phyloP scores from a whole-genome alignment of 2,888 invertebrate genomes.

The Notodonta ziczac region DNA sequence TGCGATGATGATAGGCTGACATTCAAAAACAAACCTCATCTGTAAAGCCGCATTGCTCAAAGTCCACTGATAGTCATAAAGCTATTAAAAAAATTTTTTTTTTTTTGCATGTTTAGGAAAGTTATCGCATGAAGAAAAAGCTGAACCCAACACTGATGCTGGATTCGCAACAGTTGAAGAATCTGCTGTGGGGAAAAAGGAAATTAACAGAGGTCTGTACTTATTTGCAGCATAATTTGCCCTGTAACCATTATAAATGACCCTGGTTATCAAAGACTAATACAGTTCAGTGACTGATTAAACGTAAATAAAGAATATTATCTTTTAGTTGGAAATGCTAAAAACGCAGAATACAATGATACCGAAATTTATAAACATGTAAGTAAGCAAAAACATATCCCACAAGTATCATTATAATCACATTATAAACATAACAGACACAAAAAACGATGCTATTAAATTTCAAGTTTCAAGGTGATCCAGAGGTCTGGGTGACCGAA shows the following conservation, averaged over 20 bases:
- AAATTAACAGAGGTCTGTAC: slow-evolving; percentile 40
- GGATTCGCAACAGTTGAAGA: slow-evolving; percentile 72
- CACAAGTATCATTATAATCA: not conserved
- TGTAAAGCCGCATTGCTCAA: too few relatives aligned
- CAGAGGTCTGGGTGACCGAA: not conserved
- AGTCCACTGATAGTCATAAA: too few relatives aligned
- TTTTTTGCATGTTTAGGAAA: slow-evolving; percentile 37
- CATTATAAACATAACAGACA: not conserved
- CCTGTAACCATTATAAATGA: too few relatives aligned
- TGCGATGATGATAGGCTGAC: slow-evolving; percentile 11
- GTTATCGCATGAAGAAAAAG: slow-evolving; percentile 48
- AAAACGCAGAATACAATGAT: too few relatives aligned
- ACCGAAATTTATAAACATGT: too few relatives aligned
- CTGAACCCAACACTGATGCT: slow-evolving; percentile 45
- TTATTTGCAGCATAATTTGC: not conserved
- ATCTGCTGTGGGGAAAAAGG: slow-evolving; percentile 55
- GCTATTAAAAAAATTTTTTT: too few relatives aligned
- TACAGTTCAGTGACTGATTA: too few relatives aligned
- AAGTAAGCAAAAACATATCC: not conserved
- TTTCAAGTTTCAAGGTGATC: slow-evolving; percentile 1
- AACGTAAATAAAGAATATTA: too few relatives aligned
- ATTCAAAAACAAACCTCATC: too few relatives aligned
- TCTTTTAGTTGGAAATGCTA: too few relatives aligned
- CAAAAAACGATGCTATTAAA: not conserved
- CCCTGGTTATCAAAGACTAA: too few relatives aligned